Evolutionary conservation across 2,113 vertebrate species (phyloP).

Genomic region (Genyomyrus donnyi): DNA sequence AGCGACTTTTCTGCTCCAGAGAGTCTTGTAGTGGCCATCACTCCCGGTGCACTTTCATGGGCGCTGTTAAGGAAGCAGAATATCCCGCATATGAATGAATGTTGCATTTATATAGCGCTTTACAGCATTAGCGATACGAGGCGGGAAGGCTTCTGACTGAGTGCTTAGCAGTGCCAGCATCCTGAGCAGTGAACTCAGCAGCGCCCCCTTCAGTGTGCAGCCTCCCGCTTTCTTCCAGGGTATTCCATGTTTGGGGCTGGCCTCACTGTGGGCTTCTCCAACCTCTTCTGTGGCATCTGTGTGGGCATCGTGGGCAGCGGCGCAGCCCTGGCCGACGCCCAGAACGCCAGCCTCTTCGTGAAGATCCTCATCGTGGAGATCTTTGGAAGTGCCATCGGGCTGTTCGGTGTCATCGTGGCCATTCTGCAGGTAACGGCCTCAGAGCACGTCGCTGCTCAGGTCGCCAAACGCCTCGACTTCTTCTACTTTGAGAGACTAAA

Average conservation of each 20-base stretch:
- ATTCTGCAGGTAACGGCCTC: slow-evolving; percentile 81
- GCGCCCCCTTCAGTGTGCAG: background rate
- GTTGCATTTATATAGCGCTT: background rate
- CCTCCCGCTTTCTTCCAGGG: slow-evolving; percentile 53
- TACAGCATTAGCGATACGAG: background rate
- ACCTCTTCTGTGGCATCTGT: slow-evolving; percentile 97
- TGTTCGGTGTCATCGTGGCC: slow-evolving; percentile 95
- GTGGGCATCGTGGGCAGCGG: slow-evolving; percentile 97
- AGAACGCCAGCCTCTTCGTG: slow-evolving; percentile 93
- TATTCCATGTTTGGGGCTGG: slow-evolving; percentile 98
- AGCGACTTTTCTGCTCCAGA: background rate
- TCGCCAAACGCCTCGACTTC: background rate
- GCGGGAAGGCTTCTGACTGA: background rate
- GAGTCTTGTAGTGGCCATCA: background rate
- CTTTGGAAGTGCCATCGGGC: slow-evolving; percentile 94
- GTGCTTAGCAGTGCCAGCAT: background rate
- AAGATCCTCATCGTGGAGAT: slow-evolving; percentile 99
- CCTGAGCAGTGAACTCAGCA: background rate
- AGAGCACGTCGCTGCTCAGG: background rate
- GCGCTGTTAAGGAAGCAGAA: background rate
- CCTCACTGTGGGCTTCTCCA: slow-evolving; percentile 93
- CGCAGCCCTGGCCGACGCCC: slow-evolving; percentile 90
- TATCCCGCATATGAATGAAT: background rate
- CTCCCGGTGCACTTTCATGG: background rate
- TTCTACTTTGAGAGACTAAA: background rate